Conservation (phyloP, 2,888 invertebrate species). For the Conistra vaccinii region DNA sequence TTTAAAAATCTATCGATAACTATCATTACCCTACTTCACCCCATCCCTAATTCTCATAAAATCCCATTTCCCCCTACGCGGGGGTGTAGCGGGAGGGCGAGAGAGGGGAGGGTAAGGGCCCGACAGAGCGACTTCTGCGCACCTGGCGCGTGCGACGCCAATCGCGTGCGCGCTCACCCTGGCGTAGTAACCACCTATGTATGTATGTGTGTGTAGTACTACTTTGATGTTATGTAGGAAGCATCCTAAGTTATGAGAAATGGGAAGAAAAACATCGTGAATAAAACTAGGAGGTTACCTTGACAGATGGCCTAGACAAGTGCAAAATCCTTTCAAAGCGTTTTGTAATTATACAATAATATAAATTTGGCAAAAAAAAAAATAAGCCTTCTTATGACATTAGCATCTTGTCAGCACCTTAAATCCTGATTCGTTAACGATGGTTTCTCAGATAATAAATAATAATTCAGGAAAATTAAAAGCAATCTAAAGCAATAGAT, state of each 20-base stretch:
- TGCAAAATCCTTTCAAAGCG: background rate
- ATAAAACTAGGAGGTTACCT: background rate
- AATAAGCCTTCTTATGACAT: too few relatives aligned
- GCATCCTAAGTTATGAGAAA: background rate
- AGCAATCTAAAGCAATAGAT: background rate
- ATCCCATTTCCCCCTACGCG: conserved; percentile 67
- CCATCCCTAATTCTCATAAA: conserved; percentile 55
- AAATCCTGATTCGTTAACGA: background rate
- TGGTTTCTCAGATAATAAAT: background rate
- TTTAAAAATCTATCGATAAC: conserved; percentile 45
- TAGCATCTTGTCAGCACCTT: too few relatives aligned
- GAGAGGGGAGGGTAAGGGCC: conserved; percentile 27
- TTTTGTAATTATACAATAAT: background rate
- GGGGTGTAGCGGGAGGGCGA: conserved; percentile 47
- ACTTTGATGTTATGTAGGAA: background rate
- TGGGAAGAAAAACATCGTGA: background rate
- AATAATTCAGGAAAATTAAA: background rate
- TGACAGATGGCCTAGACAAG: background rate
- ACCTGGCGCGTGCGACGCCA: conserved; percentile 83
- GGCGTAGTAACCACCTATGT: conserved; percentile 25
- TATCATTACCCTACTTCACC: background rate
- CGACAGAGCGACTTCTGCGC: conserved; percentile 69
- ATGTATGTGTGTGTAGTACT: conserved; percentile 9
- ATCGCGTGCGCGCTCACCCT: conserved; percentile 77
- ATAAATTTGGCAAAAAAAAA: too few relatives aligned